phyloP scores from a whole-genome alignment of 2,113 vertebrate species.

The Podiceps cristatus region DNA sequence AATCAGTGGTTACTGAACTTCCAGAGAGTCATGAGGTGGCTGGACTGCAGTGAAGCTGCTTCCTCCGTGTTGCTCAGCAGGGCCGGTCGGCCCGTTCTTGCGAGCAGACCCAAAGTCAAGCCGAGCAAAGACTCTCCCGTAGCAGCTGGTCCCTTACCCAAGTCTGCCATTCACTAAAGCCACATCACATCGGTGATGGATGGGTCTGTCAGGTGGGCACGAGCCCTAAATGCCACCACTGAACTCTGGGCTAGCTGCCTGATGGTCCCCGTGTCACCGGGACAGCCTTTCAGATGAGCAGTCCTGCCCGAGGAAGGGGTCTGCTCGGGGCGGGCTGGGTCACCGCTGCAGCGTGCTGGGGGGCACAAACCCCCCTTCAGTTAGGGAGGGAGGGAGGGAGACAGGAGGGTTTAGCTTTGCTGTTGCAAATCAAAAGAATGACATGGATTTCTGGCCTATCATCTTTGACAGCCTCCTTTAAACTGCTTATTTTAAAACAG shows the following conservation, averaged over 20 bases:
- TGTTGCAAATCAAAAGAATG: conserved; percentile 44
- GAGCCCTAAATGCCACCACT: background rate
- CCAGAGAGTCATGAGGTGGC: background rate
- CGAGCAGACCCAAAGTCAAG: background rate
- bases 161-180: background rate
- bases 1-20: background rate
- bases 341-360: rapidly evolving
- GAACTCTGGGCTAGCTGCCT: background rate
- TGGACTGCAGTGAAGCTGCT: background rate
- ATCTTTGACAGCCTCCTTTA: conserved; percentile 57
- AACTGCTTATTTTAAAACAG: conserved; percentile 72
- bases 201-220: background rate
- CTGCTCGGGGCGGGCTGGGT: background rate
- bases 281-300: background rate
- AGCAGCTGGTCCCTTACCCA: background rate
- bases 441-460: conserved; percentile 66
- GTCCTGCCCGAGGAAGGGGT: background rate
- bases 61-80: background rate
- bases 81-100: background rate
- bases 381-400: background rate
- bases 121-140: background rate
- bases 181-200: background rate
- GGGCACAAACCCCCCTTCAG: background rate
- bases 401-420: background rate
- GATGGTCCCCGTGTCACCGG: background rate